Conservation (phyloP, 2,113 vertebrate genomes). For the Pteruthius melanotis region DNA sequence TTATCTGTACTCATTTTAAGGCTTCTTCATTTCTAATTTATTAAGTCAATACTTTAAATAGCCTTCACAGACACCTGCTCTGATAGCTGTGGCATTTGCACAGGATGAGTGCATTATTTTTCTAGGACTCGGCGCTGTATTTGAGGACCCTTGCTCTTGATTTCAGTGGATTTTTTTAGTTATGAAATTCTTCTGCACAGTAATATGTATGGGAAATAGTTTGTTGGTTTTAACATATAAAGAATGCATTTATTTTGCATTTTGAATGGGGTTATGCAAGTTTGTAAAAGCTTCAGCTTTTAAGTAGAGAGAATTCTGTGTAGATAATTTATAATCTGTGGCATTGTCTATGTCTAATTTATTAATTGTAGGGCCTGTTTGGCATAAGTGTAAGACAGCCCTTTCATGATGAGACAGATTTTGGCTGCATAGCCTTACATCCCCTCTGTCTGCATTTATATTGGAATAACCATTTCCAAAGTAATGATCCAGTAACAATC, state of each 20-base stretch:
- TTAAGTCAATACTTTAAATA: conserved; percentile 39
- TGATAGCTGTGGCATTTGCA: background rate
- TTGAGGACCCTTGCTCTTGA: background rate
- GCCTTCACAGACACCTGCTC: background rate
- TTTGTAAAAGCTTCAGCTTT: background rate
- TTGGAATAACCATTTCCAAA: background rate
- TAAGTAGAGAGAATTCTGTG: background rate
- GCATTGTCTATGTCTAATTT: background rate
- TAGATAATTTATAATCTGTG: background rate
- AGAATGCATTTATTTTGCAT: conserved; percentile 9
- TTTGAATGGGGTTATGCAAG: background rate
- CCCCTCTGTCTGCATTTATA: background rate
- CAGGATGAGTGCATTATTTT: background rate
- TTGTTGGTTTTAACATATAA: background rate
- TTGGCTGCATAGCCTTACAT: background rate
- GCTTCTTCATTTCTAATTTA: conserved; percentile 53
- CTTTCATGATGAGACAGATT: background rate
- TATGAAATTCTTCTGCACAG: background rate
- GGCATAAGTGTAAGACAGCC: background rate
- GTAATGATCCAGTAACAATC: background rate
- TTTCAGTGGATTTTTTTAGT: background rate
- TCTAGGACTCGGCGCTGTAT: background rate
- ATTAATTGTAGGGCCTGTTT: background rate
- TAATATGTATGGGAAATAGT: background rate
- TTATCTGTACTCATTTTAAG: conserved; percentile 6